Evolutionary conservation across 1,140 invertebrate species (phyloP).

Genomic region (Zaprionus kolodkinae): DNA sequence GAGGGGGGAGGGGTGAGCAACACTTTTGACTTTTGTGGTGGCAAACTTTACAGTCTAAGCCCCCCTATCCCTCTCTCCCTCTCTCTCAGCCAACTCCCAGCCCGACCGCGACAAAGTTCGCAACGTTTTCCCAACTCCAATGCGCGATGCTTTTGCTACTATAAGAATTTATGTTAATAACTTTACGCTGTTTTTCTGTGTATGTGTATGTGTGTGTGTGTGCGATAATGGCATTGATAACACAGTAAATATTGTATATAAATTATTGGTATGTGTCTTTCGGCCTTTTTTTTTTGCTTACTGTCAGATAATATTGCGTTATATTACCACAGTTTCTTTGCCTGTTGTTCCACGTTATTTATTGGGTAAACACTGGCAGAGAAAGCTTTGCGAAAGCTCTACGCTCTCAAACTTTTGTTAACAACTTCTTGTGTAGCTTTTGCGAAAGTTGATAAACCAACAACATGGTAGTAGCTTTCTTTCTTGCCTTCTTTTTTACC

Average conservation of each 20-base stretch:
- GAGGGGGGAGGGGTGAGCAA: constrained; percentile 31
- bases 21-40: constrained; percentile 78
- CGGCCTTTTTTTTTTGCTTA: not conserved
- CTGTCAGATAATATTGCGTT: constrained; percentile 15
- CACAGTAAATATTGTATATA: constrained; percentile 69
- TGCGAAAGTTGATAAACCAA: not conserved
- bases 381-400: constrained; percentile 33
- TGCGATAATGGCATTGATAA: constrained; percentile 80
- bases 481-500: constrained; percentile 1
- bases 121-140: constrained; percentile 34
- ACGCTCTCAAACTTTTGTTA: constrained; percentile 9
- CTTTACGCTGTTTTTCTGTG: constrained; percentile 53
- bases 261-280: constrained; percentile 36
- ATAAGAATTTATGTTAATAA: constrained; percentile 80
- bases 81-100: not conserved
- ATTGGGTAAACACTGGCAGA: constrained; percentile 44
- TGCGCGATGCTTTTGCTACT: constrained; percentile 46
- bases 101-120: constrained; percentile 41
- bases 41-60: constrained; percentile 66
- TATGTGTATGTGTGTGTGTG: constrained; percentile 17
- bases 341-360: not conserved
- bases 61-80: not conserved
- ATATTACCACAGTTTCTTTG: constrained; percentile 13
- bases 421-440: constrained; percentile 27
- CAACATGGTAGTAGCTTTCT: constrained; percentile 10